Conservation (phyloP, 1,140 invertebrate species). For the Macrobrachium rosenbergii region DNA sequence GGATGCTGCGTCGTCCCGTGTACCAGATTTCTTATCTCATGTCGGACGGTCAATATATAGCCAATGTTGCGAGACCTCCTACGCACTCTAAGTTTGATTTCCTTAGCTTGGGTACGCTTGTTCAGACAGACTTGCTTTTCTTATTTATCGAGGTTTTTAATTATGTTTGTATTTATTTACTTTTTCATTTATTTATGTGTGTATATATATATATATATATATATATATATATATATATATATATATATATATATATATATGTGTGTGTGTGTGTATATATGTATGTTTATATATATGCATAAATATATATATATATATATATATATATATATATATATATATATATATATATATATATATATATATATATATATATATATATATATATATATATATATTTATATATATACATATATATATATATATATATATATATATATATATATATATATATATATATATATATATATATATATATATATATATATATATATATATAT, state of each 20-base stretch:
- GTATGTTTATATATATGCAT: background rate
- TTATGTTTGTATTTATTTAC: background rate
- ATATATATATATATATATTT: conserved; percentile 5
- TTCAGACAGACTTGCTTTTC: too few species aligned
- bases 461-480: background rate
- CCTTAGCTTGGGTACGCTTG: too few species aligned
- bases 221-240: conserved; percentile 16
- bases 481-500: too few species aligned
- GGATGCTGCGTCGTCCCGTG: too few species aligned
- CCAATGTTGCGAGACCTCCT: too few species aligned
- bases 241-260: conserved; percentile 24
- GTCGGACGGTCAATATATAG: too few species aligned
- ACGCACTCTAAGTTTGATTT: too few species aligned
- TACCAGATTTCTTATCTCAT: too few species aligned
- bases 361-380: background rate
- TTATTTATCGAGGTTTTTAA: too few species aligned
- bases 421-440: too few species aligned
- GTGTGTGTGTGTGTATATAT: background rate
- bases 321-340: background rate
- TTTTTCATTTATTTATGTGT: too few species aligned
- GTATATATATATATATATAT: background rate
- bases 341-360: background rate
- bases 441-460: conserved; percentile 9
- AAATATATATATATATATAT: conserved; percentile 9
- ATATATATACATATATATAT: conserved; percentile 19